phyloP scores from a whole-genome alignment of 2,113 vertebrate genomes.

The Bufo bufo region DNA sequence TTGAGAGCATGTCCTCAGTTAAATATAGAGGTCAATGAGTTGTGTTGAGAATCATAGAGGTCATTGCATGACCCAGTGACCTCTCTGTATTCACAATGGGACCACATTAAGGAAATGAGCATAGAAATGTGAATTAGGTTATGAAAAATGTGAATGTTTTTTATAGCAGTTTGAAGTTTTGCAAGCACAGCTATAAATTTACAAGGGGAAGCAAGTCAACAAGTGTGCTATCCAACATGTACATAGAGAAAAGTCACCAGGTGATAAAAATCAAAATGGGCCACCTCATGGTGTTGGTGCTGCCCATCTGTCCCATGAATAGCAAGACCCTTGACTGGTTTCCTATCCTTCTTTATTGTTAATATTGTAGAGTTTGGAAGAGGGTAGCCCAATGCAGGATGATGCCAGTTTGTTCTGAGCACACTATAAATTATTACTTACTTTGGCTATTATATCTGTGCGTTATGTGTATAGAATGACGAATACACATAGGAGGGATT shows the following conservation, averaged over 20 bases:
- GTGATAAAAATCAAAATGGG: neutral
- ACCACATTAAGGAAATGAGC: slow-evolving; percentile 41
- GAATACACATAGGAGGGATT: no score
- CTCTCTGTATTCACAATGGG: slow-evolving; percentile 33
- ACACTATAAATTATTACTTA: no score
- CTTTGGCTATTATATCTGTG: no score
- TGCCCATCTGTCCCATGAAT: neutral
- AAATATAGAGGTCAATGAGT: slow-evolving; percentile 45
- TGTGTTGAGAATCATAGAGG: slow-evolving; percentile 31
- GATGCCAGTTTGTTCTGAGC: no score
- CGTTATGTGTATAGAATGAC: no score
- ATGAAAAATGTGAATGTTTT: neutral
- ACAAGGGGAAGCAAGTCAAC: neutral
- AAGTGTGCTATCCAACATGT: neutral
- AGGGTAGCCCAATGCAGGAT: no score
- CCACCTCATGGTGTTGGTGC: neutral
- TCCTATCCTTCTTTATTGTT: neutral
- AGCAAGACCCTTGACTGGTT: neutral
- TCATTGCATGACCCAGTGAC: slow-evolving; percentile 28
- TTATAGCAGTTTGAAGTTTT: neutral
- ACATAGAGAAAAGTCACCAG: neutral
- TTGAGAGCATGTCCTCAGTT: slow-evolving; percentile 40
- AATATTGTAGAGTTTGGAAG: neutral
- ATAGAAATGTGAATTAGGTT: neutral
- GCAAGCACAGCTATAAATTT: neutral